Percentiles rank a stretch among this genome's conserved stretches.
These are phyloP conservation scores for Monodelphis domestica DNA, from an alignment of 2,797 vertebrate genomes.

Conservation along the genomic window DNA sequence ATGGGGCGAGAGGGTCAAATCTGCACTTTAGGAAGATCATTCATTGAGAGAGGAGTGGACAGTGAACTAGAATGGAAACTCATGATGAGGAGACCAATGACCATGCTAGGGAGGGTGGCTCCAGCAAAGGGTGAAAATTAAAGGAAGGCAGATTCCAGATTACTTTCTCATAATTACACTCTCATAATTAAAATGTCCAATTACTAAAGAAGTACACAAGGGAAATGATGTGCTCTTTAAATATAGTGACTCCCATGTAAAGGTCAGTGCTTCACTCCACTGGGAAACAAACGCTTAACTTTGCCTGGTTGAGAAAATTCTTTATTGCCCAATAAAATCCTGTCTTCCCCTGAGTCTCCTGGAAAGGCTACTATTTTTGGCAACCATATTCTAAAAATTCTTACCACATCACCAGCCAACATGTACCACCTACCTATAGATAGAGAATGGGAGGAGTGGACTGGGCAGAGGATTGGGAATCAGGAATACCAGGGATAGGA, in stretches of 20 bases:
- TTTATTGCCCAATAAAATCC: neutral
- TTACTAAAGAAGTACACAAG: neutral
- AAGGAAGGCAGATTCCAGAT: conserved; percentile 1
- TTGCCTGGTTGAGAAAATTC: neutral
- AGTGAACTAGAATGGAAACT: neutral
- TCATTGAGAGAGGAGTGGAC: neutral
- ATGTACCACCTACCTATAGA: neutral
- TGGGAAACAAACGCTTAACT: neutral
- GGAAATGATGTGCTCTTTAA: neutral
- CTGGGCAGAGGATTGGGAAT: neutral
- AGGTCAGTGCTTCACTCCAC: neutral
- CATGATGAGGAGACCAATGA: neutral
- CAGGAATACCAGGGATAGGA: no score
- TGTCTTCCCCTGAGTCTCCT: neutral
- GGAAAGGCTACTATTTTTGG: neutral
- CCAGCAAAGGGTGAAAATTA: neutral
- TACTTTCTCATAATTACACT: neutral
- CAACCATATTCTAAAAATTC: neutral
- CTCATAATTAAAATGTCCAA: neutral
- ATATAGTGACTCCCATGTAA: neutral
- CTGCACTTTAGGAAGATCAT: neutral
- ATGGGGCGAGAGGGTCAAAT: neutral
- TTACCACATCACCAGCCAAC: neutral
- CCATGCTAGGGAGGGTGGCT: neutral
- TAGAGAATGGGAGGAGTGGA: neutral